These are phyloP conservation scores for Euphydryas editha DNA, from an alignment of 2,888 invertebrate genomes.

Conservation along the genomic window DNA sequence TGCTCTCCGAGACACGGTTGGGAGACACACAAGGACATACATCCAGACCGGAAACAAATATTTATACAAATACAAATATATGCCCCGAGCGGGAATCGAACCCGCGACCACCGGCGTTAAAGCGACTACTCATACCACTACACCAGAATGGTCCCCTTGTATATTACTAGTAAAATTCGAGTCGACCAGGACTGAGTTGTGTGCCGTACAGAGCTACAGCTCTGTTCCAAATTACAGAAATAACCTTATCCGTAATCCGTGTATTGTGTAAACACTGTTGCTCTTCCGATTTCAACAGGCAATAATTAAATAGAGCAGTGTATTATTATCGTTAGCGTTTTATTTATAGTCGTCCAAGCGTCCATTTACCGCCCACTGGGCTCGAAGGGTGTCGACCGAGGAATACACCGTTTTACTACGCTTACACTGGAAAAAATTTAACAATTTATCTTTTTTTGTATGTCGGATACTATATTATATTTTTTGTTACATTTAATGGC, in stretches of 20 bases:
- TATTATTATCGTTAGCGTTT: conserved; percentile 69
- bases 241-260: conserved; percentile 34
- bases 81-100: too few relatives aligned
- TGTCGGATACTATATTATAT: conserved; percentile 28
- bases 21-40: too few relatives aligned
- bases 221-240: conserved; percentile 31
- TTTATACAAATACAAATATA: too few relatives aligned
- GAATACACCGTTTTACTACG: conserved; percentile 54
- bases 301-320: conserved; percentile 66
- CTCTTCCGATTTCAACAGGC: conserved; percentile 57
- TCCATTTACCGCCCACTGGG: conserved; percentile 71
- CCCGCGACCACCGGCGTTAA: too few relatives aligned
- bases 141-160: too few relatives aligned
- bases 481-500: conserved; percentile 35
- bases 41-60: too few relatives aligned
- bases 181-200: background rate
- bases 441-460: conserved; percentile 38
- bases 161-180: background rate
- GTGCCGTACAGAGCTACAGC: conserved; percentile 10
- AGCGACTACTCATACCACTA: too few relatives aligned
- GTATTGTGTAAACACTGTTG: conserved; percentile 43
- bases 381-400: conserved; percentile 64
- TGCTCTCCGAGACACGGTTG: too few relatives aligned
- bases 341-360: conserved; percentile 70
- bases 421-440: conserved; percentile 26